Evolutionary conservation across 2,888 invertebrate genomes (phyloP), one percentile per base, ranked within the genome.

Genomic region (Cabera pusaria): DNA sequence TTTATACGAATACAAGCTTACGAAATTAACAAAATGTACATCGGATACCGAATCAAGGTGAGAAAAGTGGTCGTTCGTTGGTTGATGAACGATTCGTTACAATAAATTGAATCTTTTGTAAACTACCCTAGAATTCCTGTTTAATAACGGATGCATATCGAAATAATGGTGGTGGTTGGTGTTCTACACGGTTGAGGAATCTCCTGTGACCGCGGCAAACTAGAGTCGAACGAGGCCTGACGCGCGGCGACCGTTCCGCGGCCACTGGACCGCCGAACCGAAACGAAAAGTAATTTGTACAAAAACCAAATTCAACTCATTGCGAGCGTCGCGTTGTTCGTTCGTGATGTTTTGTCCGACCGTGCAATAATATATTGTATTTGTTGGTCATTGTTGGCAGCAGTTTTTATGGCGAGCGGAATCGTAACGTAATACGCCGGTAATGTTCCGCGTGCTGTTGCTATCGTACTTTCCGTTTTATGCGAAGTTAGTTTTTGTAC

Each of bases 311-410:
- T 86, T 82, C 83, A 86, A 60, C 84, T 84, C 78, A 84, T 86
- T 84, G 85, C 85, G 79, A 86, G 77, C 75, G 75, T 72, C 72
- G 78, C 77, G 81, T 78, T 71, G 78, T 76, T 80, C 71, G 78
- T 76, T 80, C 83, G 79, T 82, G 79, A 82, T 85, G 86, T 86
- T 87, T 87, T 87, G 83, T 86, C 76, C 81, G 84, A 84, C 85
- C 85, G 78, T 85, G 85, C 82, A 83, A 84, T 85, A 85, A 84
- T 85, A 85, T 85, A 85, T 84, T 76, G n/a, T n/a, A n/a, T n/a
- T n/a, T n/a, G 73, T 76, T 61, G 74, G 74, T 82, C 84, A 84
- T 84, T 85, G 85, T 82, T 81, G 77, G 73, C 80, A 78, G 78
- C 72, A 74, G 80, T 80, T 86, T 85, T 83, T 80, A 61, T 72